phyloP scores from a whole-genome alignment of 2,888 invertebrate species.

The Heteromurus nitidus region DNA sequence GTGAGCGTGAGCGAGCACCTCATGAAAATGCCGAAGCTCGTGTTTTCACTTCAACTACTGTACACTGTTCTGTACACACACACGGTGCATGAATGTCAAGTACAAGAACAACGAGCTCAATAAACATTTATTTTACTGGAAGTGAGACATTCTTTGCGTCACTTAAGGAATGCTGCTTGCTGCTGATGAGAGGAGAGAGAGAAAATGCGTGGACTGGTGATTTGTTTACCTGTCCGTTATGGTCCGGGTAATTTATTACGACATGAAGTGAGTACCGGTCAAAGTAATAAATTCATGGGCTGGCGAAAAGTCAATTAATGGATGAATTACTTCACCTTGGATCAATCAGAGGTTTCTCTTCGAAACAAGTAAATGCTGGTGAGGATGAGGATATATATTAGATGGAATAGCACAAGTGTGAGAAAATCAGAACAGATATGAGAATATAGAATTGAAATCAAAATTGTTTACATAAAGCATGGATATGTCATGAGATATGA shows the following conservation, averaged over 20 bases:
- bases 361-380: too few species aligned
- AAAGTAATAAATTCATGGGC: slow-evolving; percentile 45
- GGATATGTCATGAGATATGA: slow-evolving; percentile 15
- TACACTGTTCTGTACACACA: neutral
- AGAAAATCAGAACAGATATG: neutral
- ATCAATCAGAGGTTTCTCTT: neutral
- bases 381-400: neutral
- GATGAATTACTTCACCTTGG: slow-evolving; percentile 37
- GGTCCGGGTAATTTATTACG: slow-evolving; percentile 43
- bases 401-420: neutral
- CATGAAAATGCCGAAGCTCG: too few species aligned
- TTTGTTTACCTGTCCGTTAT: slow-evolving; percentile 52
- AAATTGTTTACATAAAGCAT: neutral
- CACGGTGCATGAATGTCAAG: slow-evolving; percentile 14
- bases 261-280: slow-evolving; percentile 18
- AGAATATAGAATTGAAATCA: neutral
- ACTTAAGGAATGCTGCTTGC: slow-evolving; percentile 50
- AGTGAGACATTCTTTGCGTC: slow-evolving; percentile 59
- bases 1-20: too few species aligned
- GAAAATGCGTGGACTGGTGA: slow-evolving; percentile 54
- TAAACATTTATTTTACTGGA: slow-evolving; percentile 38
- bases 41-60: slow-evolving; percentile 38
- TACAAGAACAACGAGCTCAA: slow-evolving; percentile 33
- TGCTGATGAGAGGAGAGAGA: neutral
- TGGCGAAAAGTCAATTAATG: slow-evolving; percentile 59